Conservation (phyloP, 2,797 vertebrate genomes). For the Thamnophis elegans region DNA sequence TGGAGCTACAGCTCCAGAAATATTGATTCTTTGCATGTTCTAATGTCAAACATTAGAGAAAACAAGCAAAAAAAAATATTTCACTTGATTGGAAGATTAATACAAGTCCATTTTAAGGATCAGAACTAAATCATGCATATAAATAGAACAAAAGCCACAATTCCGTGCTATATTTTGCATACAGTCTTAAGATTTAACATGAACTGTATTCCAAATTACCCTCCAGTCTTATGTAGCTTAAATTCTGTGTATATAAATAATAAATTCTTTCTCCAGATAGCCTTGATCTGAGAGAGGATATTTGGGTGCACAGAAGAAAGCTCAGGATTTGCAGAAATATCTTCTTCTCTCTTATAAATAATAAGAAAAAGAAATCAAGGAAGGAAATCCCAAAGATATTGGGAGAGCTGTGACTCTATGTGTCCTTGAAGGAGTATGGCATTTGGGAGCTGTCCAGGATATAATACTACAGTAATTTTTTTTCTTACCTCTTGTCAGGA, state of each 20-base stretch:
- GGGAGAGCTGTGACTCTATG: too few species aligned
- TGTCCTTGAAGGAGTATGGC: background rate
- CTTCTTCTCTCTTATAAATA: background rate
- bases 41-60: background rate
- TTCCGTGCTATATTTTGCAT: background rate
- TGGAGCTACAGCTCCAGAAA: background rate
- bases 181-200: background rate
- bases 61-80: background rate
- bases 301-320: background rate
- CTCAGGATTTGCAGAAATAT: background rate
- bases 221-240: background rate
- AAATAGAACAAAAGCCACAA: background rate
- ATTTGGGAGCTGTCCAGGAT: background rate
- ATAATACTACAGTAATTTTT: background rate
- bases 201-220: background rate
- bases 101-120: background rate
- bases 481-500: slow-evolving; percentile 60
- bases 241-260: background rate
- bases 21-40: background rate
- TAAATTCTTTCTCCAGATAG: background rate
- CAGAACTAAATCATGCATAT: background rate
- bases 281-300: background rate
- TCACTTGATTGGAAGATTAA: background rate
- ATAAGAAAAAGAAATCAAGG: background rate
- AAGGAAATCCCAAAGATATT: background rate